A percentile compares a stretch with the other conserved stretches of the same genome.
phyloP scores from a whole-genome alignment of 64 coral and sea anemone species.

The Orbicella faveolata region DNA sequence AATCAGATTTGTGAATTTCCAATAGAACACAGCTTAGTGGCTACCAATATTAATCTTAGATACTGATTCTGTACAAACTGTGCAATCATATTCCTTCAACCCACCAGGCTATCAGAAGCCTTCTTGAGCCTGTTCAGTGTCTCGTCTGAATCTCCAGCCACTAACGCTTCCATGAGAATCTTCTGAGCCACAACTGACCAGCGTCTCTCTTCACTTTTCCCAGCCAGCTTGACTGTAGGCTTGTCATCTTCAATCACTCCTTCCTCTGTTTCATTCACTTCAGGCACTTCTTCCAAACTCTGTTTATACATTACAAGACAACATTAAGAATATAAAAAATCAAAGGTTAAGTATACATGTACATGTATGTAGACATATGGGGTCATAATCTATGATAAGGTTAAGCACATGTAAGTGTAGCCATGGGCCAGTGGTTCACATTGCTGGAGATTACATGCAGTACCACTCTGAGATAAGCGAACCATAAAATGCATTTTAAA shows the following conservation, averaged over 20 bases:
- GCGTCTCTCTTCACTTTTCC: conserved; percentile 46
- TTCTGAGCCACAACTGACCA: conserved; percentile 75
- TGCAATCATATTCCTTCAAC: background rate
- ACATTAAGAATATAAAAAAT: too few relatives aligned
- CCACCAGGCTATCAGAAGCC: conserved; percentile 77
- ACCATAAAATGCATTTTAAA: too few relatives aligned
- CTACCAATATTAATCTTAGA: too few relatives aligned
- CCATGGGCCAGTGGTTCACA: too few relatives aligned
- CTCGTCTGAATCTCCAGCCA: conserved; percentile 53
- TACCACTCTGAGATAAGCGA: too few relatives aligned
- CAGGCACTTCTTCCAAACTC: conserved; percentile 18
- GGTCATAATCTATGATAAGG: too few relatives aligned
- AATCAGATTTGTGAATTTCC: too few relatives aligned
- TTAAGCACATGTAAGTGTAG: too few relatives aligned
- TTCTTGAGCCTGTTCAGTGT: conserved; percentile 78
- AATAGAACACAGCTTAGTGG: too few relatives aligned
- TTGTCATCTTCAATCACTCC: conserved; percentile 21
- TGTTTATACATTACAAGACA: background rate
- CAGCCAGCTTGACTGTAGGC: background rate
- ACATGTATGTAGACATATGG: too few relatives aligned
- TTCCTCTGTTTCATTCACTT: conserved; percentile 20
- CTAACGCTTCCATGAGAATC: conserved; percentile 76
- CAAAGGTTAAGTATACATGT: too few relatives aligned
- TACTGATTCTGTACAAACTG: too few relatives aligned
- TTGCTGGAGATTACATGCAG: background rate